These are phyloP conservation scores for Centrocercus urophasianus DNA, from an alignment of 2,113 vertebrate species.

Conservation along the genomic window DNA sequence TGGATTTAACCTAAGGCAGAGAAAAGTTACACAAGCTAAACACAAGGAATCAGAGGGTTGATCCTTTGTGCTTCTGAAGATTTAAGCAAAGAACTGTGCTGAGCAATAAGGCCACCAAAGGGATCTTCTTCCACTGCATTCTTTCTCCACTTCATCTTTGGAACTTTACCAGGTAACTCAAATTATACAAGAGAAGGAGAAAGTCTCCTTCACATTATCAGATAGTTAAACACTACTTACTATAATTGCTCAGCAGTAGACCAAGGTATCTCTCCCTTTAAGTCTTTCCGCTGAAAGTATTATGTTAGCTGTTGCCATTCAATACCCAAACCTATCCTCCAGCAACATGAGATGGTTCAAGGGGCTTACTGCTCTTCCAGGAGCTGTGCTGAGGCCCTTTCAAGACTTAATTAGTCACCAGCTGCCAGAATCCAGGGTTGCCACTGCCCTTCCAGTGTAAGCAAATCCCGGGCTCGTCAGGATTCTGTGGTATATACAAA, in stretches of 20 bases:
- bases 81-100: background rate
- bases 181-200: background rate
- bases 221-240: constrained; percentile 13
- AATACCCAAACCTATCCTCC: background rate
- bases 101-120: background rate
- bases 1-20: background rate
- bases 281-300: background rate
- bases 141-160: background rate
- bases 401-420: background rate
- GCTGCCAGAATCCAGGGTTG: background rate
- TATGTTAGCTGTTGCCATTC: background rate
- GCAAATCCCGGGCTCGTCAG: rapidly evolving
- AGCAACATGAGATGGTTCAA: background rate
- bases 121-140: background rate
- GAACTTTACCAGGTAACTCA: background rate
- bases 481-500: rapidly evolving
- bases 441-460: background rate
- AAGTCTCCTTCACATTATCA: background rate
- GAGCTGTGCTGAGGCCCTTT: background rate
- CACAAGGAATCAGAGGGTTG: background rate
- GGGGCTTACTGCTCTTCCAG: background rate
- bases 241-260: constrained; percentile 30
- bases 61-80: background rate
- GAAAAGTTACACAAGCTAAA: background rate
- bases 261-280: background rate